A percentile compares a stretch with the other conserved stretches of the same genome.
phyloP scores from a whole-genome alignment of 1,140 invertebrate genomes.

The Lepidotrigona ventralis region DNA sequence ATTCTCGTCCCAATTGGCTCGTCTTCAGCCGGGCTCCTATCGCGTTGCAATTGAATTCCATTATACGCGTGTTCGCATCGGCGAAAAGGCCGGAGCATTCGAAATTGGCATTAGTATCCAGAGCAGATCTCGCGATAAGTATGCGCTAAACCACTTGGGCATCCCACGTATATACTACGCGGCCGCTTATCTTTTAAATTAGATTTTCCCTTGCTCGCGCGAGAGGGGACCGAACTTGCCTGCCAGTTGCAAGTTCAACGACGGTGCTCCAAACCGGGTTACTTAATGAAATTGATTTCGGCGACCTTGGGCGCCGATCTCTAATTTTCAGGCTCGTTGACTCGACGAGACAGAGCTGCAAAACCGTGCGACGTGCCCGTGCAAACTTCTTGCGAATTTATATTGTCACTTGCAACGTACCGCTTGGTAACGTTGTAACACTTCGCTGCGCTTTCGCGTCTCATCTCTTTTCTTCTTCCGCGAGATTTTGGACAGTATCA shows the following conservation, averaged over 20 bases:
- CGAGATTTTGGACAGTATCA: not conserved
- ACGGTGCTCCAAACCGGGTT: conserved; percentile 10
- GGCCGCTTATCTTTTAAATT: conserved; percentile 67
- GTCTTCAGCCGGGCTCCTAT: not conserved
- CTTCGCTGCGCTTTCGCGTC: not conserved
- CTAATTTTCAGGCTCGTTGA: conserved; percentile 28
- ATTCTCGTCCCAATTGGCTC: not conserved
- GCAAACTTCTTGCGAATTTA: not conserved
- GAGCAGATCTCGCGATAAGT: conserved; percentile 51
- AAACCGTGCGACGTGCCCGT: not conserved
- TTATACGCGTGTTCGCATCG: conserved; percentile 34
- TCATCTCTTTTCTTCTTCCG: not conserved
- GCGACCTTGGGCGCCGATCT: conserved; percentile 51
- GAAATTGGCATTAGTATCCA: conserved; percentile 43
- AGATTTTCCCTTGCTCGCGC: conserved; percentile 54
- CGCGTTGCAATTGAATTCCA: conserved; percentile 25
- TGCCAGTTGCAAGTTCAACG: conserved; percentile 29
- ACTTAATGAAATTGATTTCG: conserved; percentile 49
- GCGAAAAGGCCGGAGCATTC: conserved; percentile 37
- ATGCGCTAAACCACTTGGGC: conserved; percentile 47
- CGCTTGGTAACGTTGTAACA: not conserved
- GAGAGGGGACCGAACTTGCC: not conserved
- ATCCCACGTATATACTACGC: conserved; percentile 11
- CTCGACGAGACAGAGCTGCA: not conserved
- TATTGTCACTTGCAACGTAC: not conserved